phyloP scores from a whole-genome alignment of 2,113 vertebrate species.

The Tetraodon nigroviridis region DNA sequence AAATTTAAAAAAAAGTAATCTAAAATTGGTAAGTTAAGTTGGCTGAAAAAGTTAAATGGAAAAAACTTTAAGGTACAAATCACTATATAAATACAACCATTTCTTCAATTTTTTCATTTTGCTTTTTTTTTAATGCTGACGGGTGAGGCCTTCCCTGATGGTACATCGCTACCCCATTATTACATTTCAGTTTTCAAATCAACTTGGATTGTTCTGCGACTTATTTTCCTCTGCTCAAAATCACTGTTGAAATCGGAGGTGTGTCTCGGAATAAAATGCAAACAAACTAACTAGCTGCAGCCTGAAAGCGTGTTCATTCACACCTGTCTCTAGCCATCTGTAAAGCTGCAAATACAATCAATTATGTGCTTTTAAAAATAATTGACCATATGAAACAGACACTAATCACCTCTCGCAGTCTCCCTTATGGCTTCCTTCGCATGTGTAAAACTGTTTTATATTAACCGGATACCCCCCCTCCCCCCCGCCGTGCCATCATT shows the following conservation, averaged over 20 bases:
- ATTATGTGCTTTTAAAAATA: constrained; percentile 21
- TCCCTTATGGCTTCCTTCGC: not conserved
- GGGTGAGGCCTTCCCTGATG: not conserved
- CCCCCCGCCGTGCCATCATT: constrained; percentile 13
- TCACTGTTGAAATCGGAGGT: constrained; percentile 27
- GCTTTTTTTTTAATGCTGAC: not conserved
- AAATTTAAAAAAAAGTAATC: too few relatives aligned
- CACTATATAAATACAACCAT: too few relatives aligned
- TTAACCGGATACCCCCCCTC: constrained; percentile 3
- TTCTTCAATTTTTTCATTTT: too few relatives aligned
- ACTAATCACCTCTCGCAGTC: constrained; percentile 14
- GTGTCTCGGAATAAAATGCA: constrained; percentile 1
- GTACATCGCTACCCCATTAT: not conserved
- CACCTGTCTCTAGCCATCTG: constrained; percentile 8
- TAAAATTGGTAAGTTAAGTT: too few relatives aligned
- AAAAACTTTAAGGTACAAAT: too few relatives aligned
- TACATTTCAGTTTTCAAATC: constrained; percentile 24
- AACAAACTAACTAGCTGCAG: constrained; percentile 19
- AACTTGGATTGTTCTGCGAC: constrained; percentile 11
- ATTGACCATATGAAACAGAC: constrained; percentile 15
- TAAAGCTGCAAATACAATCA: constrained; percentile 33
- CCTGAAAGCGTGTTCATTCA: constrained; percentile 27
- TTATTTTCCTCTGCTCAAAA: constrained; percentile 15
- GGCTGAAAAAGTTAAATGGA: too few relatives aligned
- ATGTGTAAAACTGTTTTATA: not conserved